These are phyloP conservation scores for Peromyscus maniculatus DNA, from an alignment of 2,113 vertebrate species.

Conservation along the genomic window DNA sequence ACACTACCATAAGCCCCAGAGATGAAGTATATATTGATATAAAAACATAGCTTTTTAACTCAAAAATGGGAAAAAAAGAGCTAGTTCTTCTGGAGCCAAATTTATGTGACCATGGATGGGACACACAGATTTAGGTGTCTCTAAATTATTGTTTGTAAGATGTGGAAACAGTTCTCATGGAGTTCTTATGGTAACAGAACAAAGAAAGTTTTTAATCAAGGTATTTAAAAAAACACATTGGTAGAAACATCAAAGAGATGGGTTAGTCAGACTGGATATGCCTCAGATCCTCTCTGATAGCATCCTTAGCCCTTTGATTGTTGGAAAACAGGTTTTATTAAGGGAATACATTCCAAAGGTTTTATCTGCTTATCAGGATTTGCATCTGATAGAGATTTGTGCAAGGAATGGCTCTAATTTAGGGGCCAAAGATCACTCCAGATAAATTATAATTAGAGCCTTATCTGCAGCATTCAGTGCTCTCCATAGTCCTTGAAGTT, in stretches of 20 bases:
- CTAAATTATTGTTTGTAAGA: not conserved
- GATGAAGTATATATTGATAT: not conserved
- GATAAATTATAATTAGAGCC: not conserved
- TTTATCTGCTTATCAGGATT: not conserved
- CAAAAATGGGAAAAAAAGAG: not conserved
- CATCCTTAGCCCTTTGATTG: not conserved
- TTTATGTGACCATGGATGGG: not conserved
- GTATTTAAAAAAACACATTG: not conserved
- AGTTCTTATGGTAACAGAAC: not conserved
- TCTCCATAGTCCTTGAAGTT: not conserved
- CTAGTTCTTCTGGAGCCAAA: not conserved
- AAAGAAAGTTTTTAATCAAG: not conserved
- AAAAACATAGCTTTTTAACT: not conserved
- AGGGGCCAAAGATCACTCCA: not conserved
- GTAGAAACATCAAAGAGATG: not conserved
- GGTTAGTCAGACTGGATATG: not conserved
- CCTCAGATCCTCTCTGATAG: not conserved
- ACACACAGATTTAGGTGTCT: not conserved
- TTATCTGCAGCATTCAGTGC: not conserved
- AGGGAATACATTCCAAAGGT: not conserved
- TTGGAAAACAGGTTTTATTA: not conserved
- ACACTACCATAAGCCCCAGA: not conserved
- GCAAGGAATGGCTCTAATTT: not conserved
- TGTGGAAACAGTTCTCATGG: not conserved
- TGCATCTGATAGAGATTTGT: not conserved